Evolutionary conservation across 23 tunicate genomes (phyloP).

Genomic region (Trididemnum miniatum): DNA sequence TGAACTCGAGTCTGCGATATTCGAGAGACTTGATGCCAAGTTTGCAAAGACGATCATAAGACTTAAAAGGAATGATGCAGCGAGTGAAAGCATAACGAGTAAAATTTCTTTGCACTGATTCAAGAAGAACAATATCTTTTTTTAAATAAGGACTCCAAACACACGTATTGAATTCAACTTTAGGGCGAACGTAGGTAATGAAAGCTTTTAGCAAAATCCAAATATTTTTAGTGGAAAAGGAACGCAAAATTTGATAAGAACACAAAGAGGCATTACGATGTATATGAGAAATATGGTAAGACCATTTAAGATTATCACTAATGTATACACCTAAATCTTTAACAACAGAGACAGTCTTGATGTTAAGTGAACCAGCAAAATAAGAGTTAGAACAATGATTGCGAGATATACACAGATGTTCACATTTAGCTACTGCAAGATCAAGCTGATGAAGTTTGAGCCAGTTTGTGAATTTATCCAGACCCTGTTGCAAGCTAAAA

Average conservation of each 20-base stretch:
- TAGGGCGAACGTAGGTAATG: neutral
- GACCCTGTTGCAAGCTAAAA: neutral
- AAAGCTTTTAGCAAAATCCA: neutral
- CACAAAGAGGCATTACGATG: neutral
- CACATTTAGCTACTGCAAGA: neutral
- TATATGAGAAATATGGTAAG: neutral
- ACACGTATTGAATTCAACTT: neutral
- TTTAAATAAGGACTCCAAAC: neutral
- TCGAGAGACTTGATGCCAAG: neutral
- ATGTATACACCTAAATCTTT: neutral
- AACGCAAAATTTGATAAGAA: neutral
- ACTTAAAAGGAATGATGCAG: neutral
- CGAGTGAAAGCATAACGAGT: neutral
- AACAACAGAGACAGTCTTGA: neutral
- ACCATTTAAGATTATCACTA: neutral
- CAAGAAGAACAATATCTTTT: neutral
- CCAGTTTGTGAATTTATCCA: neutral
- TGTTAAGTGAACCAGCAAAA: neutral
- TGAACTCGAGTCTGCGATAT: neutral
- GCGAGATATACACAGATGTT: neutral
- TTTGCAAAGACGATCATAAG: neutral
- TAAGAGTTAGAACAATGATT: neutral
- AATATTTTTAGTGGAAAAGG: neutral
- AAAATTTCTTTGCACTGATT: neutral
- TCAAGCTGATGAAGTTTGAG: neutral